Percentiles rank a stretch among this genome's conserved stretches.
Evolutionary conservation across 2,113 vertebrate genomes (phyloP).

Genomic region (Haplochromis vanheusdeni): DNA sequence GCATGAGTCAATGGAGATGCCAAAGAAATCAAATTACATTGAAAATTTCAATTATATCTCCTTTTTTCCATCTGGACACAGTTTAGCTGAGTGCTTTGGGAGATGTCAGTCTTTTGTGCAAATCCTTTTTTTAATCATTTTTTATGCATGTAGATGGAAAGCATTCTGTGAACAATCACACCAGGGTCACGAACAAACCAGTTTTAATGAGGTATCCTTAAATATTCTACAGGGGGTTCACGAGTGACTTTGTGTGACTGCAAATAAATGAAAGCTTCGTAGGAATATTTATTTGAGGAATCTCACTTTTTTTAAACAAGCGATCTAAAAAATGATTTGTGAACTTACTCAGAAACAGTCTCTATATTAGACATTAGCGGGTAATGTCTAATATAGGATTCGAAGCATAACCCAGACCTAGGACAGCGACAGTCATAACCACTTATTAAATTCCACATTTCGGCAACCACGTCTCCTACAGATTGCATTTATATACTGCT

Average conservation of each 20-base stretch:
- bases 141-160: constrained; percentile 1
- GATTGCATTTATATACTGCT: neutral
- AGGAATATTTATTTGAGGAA: neutral
- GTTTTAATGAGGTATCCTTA: constrained; percentile 49
- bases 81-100: constrained; percentile 14
- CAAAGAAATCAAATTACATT: neutral
- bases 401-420: neutral
- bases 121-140: constrained; percentile 14
- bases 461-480: neutral
- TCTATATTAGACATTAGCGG: neutral
- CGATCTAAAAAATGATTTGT: neutral
- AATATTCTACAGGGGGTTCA: constrained; percentile 3
- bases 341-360: neutral
- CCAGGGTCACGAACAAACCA: constrained; percentile 8
- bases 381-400: neutral
- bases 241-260: neutral
- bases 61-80: constrained; percentile 5
- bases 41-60: neutral
- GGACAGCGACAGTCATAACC: neutral
- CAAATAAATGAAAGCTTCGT: neutral
- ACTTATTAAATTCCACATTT: neutral
- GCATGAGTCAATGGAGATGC: neutral
- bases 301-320: neutral
- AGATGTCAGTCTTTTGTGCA: constrained; percentile 19
- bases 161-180: constrained; percentile 12